These are phyloP conservation scores for Drosophila sp. DNA, from an alignment of 1,140 invertebrate genomes.

Conservation along the genomic window DNA sequence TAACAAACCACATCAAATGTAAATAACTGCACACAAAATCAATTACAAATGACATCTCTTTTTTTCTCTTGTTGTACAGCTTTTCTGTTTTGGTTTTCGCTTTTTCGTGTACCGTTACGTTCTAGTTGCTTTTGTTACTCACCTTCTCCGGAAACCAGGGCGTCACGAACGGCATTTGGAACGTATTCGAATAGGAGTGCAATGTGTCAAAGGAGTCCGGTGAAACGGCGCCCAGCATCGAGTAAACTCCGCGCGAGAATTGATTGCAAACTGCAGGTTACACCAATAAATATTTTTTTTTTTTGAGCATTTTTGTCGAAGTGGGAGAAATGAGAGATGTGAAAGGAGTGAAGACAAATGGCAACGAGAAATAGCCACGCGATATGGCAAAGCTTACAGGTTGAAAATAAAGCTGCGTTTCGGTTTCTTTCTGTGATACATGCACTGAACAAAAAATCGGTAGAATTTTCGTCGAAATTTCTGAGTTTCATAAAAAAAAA, in stretches of 20 bases:
- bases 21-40: slow-evolving; percentile 64
- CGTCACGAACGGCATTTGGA: slow-evolving; percentile 97
- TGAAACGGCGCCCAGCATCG: slow-evolving; percentile 95
- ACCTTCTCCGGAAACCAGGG: slow-evolving; percentile 97
- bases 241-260: slow-evolving; percentile 94
- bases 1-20: slow-evolving; percentile 54
- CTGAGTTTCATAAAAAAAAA: no score
- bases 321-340: slow-evolving; percentile 80
- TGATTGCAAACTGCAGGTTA: slow-evolving; percentile 93
- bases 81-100: no score
- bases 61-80: no score
- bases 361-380: slow-evolving; percentile 9
- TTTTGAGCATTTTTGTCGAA: slow-evolving; percentile 1
- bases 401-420: slow-evolving; percentile 16
- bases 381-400: slow-evolving; percentile 22
- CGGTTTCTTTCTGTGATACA: neutral
- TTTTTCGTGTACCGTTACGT: neutral
- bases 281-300: slow-evolving; percentile 68
- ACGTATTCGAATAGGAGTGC: slow-evolving; percentile 97
- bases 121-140: slow-evolving; percentile 72
- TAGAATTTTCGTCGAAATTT: no score
- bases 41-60: slow-evolving; percentile 73
- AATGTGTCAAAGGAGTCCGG: slow-evolving; percentile 97
- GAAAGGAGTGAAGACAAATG: neutral
- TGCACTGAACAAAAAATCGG: neutral